Evolutionary conservation across 2,888 invertebrate genomes (phyloP).

Genomic region (Heliconius sara): DNA sequence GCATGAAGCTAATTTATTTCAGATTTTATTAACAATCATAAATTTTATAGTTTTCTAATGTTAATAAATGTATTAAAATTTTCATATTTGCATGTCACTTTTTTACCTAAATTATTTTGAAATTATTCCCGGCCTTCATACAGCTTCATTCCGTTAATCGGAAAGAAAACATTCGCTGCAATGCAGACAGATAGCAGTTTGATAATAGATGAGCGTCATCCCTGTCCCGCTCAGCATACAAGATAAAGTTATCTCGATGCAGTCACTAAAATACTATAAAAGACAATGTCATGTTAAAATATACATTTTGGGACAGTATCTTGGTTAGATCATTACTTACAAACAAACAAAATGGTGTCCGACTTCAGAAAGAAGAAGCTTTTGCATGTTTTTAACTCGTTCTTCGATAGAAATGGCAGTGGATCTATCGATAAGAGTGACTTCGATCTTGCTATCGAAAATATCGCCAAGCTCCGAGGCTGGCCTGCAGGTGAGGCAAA

Average conservation of each 20-base stretch:
- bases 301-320: constrained; percentile 27
- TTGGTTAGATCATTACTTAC: neutral
- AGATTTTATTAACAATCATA: too few relatives aligned
- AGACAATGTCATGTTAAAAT: constrained; percentile 30
- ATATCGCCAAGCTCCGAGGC: constrained; percentile 90
- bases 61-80: too few relatives aligned
- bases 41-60: too few relatives aligned
- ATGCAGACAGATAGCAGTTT: constrained; percentile 53
- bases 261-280: constrained; percentile 45
- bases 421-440: constrained; percentile 94
- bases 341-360: constrained; percentile 85
- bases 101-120: too few relatives aligned
- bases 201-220: constrained; percentile 50
- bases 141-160: constrained; percentile 18
- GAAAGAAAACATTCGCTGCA: constrained; percentile 50
- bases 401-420: constrained; percentile 94
- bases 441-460: constrained; percentile 93
- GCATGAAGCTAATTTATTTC: too few relatives aligned
- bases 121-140: neutral
- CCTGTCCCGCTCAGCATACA: constrained; percentile 30
- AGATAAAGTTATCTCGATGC: constrained; percentile 44
- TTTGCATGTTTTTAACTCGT: constrained; percentile 92
- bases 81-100: too few relatives aligned
- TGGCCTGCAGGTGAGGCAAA: constrained; percentile 89
- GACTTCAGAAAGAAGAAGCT: constrained; percentile 95